Evolutionary conservation across 2,113 vertebrate genomes (phyloP), one percentile per base, ranked within the genome.

Genomic region (Tragelaphus scriptus): DNA sequence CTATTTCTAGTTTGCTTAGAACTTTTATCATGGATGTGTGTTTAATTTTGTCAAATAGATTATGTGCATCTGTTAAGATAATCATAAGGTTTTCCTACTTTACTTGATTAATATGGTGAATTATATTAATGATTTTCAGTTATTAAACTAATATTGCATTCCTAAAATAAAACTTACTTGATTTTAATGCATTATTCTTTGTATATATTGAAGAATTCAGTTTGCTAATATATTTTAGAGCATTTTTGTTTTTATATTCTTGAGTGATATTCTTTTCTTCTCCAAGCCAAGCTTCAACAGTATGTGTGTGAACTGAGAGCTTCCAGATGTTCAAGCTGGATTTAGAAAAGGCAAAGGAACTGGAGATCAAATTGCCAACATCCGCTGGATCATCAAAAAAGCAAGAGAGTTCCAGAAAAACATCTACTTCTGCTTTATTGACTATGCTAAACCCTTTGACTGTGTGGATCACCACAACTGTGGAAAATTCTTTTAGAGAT

Each of bases 171-270:
- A 95, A 55, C 5, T 79, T 79, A 59, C 16, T 32, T 88, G 47
- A 84, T 61, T 95, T 95, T 89, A 85, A 88, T n/a, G 85, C 88
- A 65, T 53, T 87, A 58, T 87, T 53, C 26, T 94, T 90, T 25
- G 36, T n/a, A 77, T 77, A 26, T 23, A 14, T 51, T 79, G 11
- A 4, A 85, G 51, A 92, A 79, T 92, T 85, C 47, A 47, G 56
- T 59, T 92, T 71, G 32, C 32, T 89, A 92, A 68, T 53, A n/a
- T 79, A 65, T 77, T 88, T 77, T 63, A 21, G 56, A 49, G 32
- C 21, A 56, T 26, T 85, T 91, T 84, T 91, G 9, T 77, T 32
- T 55, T 36, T 80, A 19, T 63, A 63, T 88, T 94, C 53, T 44
- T 61, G 53, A 82, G 30, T 56, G 15, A 77, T 94, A 47, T 53